Percentiles rank a stretch among this genome's conserved stretches.
phyloP scores from a whole-genome alignment of 2,888 invertebrate species.

The Nomada fucata region DNA sequence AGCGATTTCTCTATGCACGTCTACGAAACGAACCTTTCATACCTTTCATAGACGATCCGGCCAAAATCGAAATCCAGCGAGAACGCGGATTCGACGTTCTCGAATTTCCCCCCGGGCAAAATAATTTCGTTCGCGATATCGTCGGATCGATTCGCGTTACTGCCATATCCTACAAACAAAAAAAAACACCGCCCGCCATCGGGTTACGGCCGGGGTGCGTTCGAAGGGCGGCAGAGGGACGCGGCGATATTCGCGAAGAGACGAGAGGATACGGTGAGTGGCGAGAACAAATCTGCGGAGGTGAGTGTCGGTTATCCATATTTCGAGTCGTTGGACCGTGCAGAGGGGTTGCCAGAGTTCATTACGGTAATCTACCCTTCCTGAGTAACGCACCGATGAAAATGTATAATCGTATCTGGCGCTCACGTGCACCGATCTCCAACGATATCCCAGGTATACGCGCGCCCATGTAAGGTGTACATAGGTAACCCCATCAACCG shows the following conservation, averaged over 20 bases:
- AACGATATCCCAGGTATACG: slow-evolving; percentile 53
- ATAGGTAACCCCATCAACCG: slow-evolving; percentile 70
- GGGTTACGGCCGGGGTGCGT: background rate
- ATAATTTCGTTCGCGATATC: slow-evolving; percentile 60
- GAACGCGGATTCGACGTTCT: background rate
- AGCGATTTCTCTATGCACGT: no score
- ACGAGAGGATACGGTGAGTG: slow-evolving; percentile 3
- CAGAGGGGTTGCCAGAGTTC: slow-evolving; percentile 78
- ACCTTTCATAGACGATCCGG: no score
- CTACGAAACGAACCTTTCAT: no score
- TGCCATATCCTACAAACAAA: slow-evolving; percentile 9
- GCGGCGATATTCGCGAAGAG: slow-evolving; percentile 14
- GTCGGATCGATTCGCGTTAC: slow-evolving; percentile 42
- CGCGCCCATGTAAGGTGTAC: slow-evolving; percentile 56
- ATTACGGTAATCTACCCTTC: slow-evolving; percentile 81
- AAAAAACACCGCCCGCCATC: slow-evolving; percentile 4
- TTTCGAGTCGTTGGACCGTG: slow-evolving; percentile 80
- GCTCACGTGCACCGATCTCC: slow-evolving; percentile 63
- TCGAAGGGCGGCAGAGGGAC: background rate
- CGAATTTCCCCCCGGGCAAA: slow-evolving; percentile 59
- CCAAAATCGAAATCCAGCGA: slow-evolving; percentile 51
- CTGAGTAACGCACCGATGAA: slow-evolving; percentile 80
- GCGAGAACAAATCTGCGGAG: slow-evolving; percentile 58
- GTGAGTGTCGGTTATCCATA: slow-evolving; percentile 77
- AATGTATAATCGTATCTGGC: slow-evolving; percentile 79